These are phyloP conservation scores for Pogonocherus hispidulus DNA, from an alignment of 2,888 invertebrate genomes.

Conservation along the genomic window DNA sequence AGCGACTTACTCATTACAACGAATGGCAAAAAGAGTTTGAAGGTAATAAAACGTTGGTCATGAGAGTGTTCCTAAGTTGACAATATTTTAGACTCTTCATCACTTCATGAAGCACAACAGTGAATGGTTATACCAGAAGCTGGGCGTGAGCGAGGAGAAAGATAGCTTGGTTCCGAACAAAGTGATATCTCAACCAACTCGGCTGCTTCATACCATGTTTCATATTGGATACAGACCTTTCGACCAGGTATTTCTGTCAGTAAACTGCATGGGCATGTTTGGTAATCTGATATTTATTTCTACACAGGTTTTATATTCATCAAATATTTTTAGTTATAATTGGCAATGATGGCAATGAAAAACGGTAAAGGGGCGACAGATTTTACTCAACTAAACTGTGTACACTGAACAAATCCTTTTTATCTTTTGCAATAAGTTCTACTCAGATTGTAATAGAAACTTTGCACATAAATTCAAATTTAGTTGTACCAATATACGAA, in stretches of 20 bases:
- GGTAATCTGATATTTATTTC: background rate
- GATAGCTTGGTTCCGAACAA: constrained; percentile 63
- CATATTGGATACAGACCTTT: constrained; percentile 82
- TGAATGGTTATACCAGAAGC: constrained; percentile 76
- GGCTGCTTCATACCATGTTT: constrained; percentile 83
- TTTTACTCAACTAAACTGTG: too few relatives aligned
- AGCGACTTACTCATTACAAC: constrained; percentile 76
- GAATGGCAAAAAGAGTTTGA: constrained; percentile 73
- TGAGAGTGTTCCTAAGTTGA: background rate
- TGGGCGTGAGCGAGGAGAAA: constrained; percentile 68
- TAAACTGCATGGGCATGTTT: background rate
- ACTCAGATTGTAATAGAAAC: too few relatives aligned
- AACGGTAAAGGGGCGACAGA: too few relatives aligned
- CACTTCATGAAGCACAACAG: constrained; percentile 80
- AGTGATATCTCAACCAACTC: constrained; percentile 65
- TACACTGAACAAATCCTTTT: too few relatives aligned
- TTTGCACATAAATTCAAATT: too few relatives aligned
- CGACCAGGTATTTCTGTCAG: constrained; percentile 75
- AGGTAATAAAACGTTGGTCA: constrained; percentile 60
- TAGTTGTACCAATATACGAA: too few relatives aligned
- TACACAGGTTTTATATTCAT: too few relatives aligned
- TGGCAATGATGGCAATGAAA: too few relatives aligned
- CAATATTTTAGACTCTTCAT: constrained; percentile 73
- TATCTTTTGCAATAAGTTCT: too few relatives aligned
- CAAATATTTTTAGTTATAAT: too few relatives aligned